These are phyloP conservation scores for Sciurus carolinensis DNA, from an alignment of 2,797 vertebrate species.

Conservation along the genomic window DNA sequence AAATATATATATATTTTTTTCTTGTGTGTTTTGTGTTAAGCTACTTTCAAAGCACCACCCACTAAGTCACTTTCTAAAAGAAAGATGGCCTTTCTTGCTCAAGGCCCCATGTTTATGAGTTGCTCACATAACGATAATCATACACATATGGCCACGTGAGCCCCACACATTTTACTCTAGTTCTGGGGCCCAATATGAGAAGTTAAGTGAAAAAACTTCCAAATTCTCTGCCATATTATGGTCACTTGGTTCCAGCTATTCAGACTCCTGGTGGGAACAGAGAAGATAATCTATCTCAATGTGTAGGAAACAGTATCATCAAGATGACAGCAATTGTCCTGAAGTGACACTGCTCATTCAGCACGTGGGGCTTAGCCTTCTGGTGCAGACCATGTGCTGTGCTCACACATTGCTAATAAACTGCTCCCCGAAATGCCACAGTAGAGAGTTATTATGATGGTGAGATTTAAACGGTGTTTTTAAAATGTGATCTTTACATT, in stretches of 20 bases:
- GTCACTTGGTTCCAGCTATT: constrained; percentile 46
- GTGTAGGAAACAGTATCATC: constrained; percentile 24
- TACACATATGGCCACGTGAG: not conserved
- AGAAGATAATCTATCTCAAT: constrained; percentile 31
- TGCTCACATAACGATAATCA: constrained; percentile 62
- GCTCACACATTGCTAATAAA: constrained; percentile 29
- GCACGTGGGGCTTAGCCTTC: not conserved
- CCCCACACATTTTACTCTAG: constrained; percentile 54
- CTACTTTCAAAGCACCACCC: constrained; percentile 80
- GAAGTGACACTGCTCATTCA: not conserved
- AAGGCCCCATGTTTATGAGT: constrained; percentile 37
- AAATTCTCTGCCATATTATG: constrained; percentile 32
- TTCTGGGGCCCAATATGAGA: not conserved
- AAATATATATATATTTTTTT: not conserved
- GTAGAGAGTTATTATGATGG: not conserved
- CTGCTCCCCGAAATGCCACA: not conserved
- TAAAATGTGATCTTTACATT: not conserved
- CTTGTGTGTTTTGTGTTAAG: constrained; percentile 81
- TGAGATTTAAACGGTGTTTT: not conserved
- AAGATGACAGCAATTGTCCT: constrained; percentile 39
- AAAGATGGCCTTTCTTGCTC: constrained; percentile 74
- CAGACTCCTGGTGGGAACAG: not conserved
- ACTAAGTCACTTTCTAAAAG: constrained; percentile 81
- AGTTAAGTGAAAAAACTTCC: constrained; percentile 42
- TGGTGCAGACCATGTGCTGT: not conserved